A percentile compares a stretch with the other conserved stretches of the same genome.
Evolutionary conservation across 2,113 vertebrate genomes (phyloP).

Genomic region (Indri indri): DNA sequence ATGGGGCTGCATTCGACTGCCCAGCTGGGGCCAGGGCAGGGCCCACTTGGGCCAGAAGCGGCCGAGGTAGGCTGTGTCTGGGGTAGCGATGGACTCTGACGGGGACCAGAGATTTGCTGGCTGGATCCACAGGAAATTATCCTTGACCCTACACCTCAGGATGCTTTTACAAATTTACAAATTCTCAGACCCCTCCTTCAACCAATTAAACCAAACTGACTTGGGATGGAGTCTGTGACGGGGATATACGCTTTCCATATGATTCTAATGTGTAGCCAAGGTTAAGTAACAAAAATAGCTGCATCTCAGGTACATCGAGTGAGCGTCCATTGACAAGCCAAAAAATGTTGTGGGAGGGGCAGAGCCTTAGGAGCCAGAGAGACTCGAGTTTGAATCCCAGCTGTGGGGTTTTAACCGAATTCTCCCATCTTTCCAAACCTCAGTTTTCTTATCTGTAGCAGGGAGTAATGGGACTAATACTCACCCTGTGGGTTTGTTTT

Average conservation of each 20-base stretch:
- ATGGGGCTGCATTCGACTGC: not conserved
- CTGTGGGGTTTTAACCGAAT: not conserved
- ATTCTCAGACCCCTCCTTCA: conserved; percentile 9
- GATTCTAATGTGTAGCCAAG: not conserved
- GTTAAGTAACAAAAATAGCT: not conserved
- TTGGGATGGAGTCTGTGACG: not conserved
- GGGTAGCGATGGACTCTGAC: not conserved
- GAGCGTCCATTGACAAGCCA: not conserved
- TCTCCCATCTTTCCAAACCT: not conserved
- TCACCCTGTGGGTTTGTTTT: not conserved
- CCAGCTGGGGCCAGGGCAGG: not conserved
- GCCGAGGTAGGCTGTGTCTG: not conserved
- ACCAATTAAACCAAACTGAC: conserved; percentile 5
- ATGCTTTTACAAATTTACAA: not conserved
- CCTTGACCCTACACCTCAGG: not conserved
- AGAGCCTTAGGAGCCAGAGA: not conserved
- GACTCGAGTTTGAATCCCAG: conserved; percentile 7
- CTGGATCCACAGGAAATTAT: not conserved
- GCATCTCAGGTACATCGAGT: not conserved
- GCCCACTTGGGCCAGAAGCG: not conserved
- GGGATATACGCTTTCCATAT: not conserved
- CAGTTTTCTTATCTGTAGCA: not conserved
- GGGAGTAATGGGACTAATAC: not conserved
- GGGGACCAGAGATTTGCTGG: not conserved
- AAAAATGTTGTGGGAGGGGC: not conserved